Evolutionary conservation across 2,888 invertebrate genomes (phyloP).

Genomic region (Gnatocerus cornutus): DNA sequence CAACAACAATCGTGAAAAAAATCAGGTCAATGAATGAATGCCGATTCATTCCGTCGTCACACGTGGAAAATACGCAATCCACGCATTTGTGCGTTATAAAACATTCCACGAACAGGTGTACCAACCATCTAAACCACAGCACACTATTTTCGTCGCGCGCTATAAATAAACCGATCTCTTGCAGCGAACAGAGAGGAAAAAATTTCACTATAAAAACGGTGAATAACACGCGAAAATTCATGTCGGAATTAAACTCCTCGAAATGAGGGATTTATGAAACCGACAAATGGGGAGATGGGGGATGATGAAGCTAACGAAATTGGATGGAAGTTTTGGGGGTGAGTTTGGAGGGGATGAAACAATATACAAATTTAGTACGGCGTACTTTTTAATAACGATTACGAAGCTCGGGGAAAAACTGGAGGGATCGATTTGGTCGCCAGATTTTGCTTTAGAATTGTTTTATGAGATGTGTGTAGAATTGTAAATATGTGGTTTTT

Average conservation of each 20-base stretch:
- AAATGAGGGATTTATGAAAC: slow-evolving; percentile 32
- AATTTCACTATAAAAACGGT: slow-evolving; percentile 4
- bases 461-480: slow-evolving; percentile 1
- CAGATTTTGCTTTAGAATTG: neutral
- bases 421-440: neutral
- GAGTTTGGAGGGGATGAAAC: slow-evolving; percentile 22
- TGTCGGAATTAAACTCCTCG: neutral
- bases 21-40: slow-evolving; percentile 2
- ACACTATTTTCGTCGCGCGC: slow-evolving; percentile 2
- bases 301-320: slow-evolving; percentile 30
- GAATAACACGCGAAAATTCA: neutral
- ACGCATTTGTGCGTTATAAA: slow-evolving; percentile 13
- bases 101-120: slow-evolving; percentile 12
- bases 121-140: neutral
- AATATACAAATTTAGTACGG: slow-evolving; percentile 38
- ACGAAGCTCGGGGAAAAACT: neutral
- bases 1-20: neutral
- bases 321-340: slow-evolving; percentile 29
- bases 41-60: neutral
- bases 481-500: neutral
- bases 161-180: slow-evolving; percentile 23
- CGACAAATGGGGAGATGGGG: slow-evolving; percentile 12
- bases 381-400: slow-evolving; percentile 35
- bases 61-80: slow-evolving; percentile 5
- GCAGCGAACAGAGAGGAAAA: slow-evolving; percentile 16